Conservation (phyloP, 2,888 invertebrate species). For the Sphaerophoria rueppellii region DNA sequence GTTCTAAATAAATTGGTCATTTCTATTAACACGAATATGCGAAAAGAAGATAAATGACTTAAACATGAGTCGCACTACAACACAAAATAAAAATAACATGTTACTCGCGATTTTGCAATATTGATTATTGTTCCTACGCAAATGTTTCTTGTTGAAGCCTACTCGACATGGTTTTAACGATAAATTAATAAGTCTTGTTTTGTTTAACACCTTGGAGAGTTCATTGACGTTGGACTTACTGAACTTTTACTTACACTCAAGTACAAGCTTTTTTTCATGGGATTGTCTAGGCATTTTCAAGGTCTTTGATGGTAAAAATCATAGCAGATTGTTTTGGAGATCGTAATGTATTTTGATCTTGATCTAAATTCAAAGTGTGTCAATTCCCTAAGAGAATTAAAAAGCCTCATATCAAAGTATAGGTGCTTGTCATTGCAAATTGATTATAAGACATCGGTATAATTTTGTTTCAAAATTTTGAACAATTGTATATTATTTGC, state of each 20-base stretch:
- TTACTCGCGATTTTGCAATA: no score
- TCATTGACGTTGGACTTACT: constrained; percentile 18
- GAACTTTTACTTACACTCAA: constrained; percentile 4
- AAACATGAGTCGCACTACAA: neutral
- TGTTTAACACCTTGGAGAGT: constrained; percentile 10
- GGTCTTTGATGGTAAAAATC: neutral
- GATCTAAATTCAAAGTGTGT: no score
- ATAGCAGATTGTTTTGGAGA: no score
- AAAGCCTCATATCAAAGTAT: no score
- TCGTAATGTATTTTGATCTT: no score
- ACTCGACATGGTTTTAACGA: constrained; percentile 11
- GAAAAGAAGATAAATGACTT: neutral
- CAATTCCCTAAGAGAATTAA: no score
- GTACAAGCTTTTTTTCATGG: neutral
- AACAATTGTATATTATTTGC: no score
- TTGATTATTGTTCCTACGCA: constrained; percentile 1
- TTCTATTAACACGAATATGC: neutral
- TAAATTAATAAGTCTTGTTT: constrained; percentile 13
- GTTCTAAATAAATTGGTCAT: neutral
- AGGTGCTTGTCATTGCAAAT: no score
- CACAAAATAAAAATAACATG: neutral
- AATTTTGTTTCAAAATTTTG: no score
- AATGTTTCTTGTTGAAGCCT: constrained; percentile 1
- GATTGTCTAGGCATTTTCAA: neutral
- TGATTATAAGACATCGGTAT: no score